Evolutionary conservation across 2,888 invertebrate genomes (phyloP).

Genomic region (Melieria crassipennis): DNA sequence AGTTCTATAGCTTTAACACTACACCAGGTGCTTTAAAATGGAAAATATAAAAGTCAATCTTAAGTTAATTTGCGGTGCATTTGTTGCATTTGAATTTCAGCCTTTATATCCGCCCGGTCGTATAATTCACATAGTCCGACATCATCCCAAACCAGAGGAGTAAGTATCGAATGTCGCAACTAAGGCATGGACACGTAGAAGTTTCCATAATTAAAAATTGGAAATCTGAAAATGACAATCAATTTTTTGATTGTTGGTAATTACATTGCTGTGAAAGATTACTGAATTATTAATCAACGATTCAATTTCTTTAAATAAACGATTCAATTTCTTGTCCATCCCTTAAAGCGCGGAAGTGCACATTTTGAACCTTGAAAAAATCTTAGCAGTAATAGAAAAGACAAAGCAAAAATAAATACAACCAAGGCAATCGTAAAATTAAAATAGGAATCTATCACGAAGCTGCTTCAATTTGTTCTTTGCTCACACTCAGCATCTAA

Average conservation of each 20-base stretch:
- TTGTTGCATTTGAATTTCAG: constrained; percentile 19
- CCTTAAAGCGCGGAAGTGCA: too few relatives aligned
- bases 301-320: neutral
- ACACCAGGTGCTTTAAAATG: constrained; percentile 68
- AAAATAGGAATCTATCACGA: neutral
- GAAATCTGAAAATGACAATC: too few relatives aligned
- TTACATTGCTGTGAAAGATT: neutral
- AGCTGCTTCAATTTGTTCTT: too few relatives aligned
- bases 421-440: neutral
- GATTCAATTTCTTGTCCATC: too few relatives aligned
- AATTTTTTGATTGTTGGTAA: neutral
- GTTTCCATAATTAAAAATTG: neutral
- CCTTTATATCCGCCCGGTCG: constrained; percentile 86
- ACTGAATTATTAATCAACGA: neutral
- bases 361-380: too few relatives aligned
- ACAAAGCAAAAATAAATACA: neutral
- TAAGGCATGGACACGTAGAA: neutral
- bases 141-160: constrained; percentile 82
- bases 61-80: neutral
- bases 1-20: constrained; percentile 81
- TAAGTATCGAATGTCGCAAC: constrained; percentile 67
- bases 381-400: too few relatives aligned
- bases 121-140: constrained; percentile 86
- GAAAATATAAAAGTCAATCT: too few relatives aligned
- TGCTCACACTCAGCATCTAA: too few relatives aligned